phyloP scores from a whole-genome alignment of 2,797 vertebrate species.

The Phrynocephalus guinanensis region DNA sequence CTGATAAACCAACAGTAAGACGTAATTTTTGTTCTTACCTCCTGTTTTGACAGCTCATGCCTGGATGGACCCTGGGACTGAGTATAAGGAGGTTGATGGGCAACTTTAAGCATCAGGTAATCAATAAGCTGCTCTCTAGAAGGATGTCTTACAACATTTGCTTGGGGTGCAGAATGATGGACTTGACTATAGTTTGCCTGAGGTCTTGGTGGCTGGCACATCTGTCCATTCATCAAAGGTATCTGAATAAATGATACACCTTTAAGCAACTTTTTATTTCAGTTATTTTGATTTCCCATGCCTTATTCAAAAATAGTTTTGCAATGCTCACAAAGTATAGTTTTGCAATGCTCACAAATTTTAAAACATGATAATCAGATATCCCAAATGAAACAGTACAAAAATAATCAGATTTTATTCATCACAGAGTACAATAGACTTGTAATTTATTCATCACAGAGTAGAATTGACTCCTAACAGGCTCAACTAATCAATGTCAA shows the following conservation, averaged over 20 bases:
- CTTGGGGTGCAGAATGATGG: constrained; percentile 80
- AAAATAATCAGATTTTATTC: not conserved
- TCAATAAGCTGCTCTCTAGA: constrained; percentile 97
- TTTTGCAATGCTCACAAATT: not conserved
- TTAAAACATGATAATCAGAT: not conserved
- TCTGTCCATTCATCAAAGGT: constrained; percentile 96
- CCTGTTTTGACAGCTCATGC: constrained; percentile 87
- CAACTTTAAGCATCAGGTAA: constrained; percentile 97
- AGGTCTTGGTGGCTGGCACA: constrained; percentile 86
- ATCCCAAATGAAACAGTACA: constrained; percentile 29
- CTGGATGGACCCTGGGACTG: constrained; percentile 85
- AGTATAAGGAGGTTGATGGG: constrained; percentile 81
- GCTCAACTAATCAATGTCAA: not conserved
- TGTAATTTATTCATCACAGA: constrained; percentile 3
- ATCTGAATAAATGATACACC: constrained; percentile 82
- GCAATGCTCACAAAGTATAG: not conserved
- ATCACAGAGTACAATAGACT: not conserved
- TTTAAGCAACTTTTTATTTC: constrained; percentile 23
- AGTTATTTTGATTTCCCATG: constrained; percentile 21
- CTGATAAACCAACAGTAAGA: constrained; percentile 41
- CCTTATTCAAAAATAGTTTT: not conserved
- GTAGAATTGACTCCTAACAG: not conserved
- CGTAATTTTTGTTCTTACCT: constrained; percentile 80
- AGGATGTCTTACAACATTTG: constrained; percentile 90
- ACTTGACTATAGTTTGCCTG: constrained; percentile 86